A percentile compares a stretch with the other conserved stretches of the same genome.
Conservation (phyloP, 2,113 vertebrate species). For the Cacatua alba region DNA sequence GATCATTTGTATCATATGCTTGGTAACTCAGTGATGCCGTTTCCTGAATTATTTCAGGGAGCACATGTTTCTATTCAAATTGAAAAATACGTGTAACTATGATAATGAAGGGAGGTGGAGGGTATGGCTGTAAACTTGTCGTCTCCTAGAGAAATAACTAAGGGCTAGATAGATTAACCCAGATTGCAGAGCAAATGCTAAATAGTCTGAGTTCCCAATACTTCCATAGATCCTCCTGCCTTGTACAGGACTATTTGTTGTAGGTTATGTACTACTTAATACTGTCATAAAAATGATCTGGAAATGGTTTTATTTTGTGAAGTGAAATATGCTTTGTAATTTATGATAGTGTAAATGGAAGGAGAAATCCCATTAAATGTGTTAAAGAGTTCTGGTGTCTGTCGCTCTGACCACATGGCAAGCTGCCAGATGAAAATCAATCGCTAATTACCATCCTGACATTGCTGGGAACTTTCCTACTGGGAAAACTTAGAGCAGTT, state of each 20-base stretch:
- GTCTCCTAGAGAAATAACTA: constrained; percentile 52
- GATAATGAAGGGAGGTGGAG: constrained; percentile 45
- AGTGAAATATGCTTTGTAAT: constrained; percentile 84
- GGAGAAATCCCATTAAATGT: constrained; percentile 77
- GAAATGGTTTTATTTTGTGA: constrained; percentile 87
- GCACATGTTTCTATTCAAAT: constrained; percentile 63
- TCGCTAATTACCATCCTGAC: background rate
- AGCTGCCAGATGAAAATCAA: constrained; percentile 36
- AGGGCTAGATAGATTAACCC: constrained; percentile 45
- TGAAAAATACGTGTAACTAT: constrained; percentile 42
- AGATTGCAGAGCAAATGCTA: constrained; percentile 21
- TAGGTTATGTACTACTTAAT: constrained; percentile 78
- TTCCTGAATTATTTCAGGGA: constrained; percentile 72
- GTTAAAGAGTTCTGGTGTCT: constrained; percentile 74
- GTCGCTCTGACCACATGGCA: constrained; percentile 28
- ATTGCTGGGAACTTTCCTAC: background rate
- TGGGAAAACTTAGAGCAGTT: constrained; percentile 2
- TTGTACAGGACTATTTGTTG: constrained; percentile 72
- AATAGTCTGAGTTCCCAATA: constrained; percentile 34
- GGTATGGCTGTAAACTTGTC: constrained; percentile 15
- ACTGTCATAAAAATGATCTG: constrained; percentile 78
- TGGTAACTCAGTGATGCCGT: constrained; percentile 37
- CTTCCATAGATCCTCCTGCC: constrained; percentile 28
- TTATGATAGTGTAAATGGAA: constrained; percentile 82
- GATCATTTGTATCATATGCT: constrained; percentile 36